Evolutionary conservation across 2,113 vertebrate genomes (phyloP), one percentile per base, ranked within the genome.

Genomic region (Sorex araneus): DNA sequence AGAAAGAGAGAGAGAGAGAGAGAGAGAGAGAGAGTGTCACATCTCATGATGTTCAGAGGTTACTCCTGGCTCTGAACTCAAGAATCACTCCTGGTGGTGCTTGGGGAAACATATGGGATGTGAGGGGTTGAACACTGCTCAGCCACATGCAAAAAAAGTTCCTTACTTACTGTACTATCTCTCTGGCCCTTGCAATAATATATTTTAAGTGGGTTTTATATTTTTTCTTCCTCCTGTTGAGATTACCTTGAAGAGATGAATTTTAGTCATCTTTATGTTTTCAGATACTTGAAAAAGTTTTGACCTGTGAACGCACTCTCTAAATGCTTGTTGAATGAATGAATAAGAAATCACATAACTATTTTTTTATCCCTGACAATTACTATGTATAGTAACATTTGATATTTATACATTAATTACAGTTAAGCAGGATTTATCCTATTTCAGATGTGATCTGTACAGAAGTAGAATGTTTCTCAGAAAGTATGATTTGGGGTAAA

Each of bases 221-320:
- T 80, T 60, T 70, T 60, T 15, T 63, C 8, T 94, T 92, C 23
- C 9, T 66, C 28, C 85, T 30, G 27, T 18, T 89, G 32, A 21
- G 9, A 67, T 40, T 47, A 75, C 3, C 18, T 34, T 87, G 28
- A 94, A 34, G 0, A 36, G 27, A 88, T 75, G 25, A 73, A 85
- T 60, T 73, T 67, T 92, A 73, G 54, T 86, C 19, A 82, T 76
- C 3, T 79, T 93, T 87, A 84, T 66, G 73, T 74, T 92, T 32
- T 90, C 74, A 81, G 11, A 71, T 78, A 21, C 4, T 82, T 93
- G 28, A 47, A 90, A 93, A 32, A 18, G 2, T 47, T 92, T 66
- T 86, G 79, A 2, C 18, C 16, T 66, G 70, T 30, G 2, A 13
- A 64, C 3, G 18, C 8, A 12, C 12, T 85, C 12, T 12, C 57